Percentiles rank a stretch among this genome's conserved stretches.
Evolutionary conservation across 2,888 invertebrate species (phyloP).

Genomic region (Anoplius nigerrimus): DNA sequence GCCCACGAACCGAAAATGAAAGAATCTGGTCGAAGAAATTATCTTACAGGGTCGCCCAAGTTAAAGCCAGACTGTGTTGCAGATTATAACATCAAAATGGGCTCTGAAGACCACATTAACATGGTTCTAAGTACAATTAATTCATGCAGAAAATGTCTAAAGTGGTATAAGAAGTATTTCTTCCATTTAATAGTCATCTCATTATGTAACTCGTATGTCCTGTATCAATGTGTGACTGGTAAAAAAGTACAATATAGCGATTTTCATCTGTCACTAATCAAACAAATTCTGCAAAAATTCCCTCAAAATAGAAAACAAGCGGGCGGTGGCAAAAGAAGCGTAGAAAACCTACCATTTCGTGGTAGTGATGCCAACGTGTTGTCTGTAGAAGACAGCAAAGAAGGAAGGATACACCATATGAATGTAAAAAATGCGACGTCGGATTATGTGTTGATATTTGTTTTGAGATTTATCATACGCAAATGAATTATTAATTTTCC

Average conservation of each 20-base stretch:
- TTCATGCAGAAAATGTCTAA: constrained; percentile 25
- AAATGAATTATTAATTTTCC: constrained; percentile 19
- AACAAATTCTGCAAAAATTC: constrained; percentile 21
- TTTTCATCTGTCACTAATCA: constrained; percentile 14
- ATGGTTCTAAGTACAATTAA: constrained; percentile 10
- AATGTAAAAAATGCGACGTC: constrained; percentile 19
- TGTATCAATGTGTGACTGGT: constrained; percentile 14
- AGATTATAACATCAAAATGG: constrained; percentile 22
- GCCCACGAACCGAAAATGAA: constrained; percentile 1
- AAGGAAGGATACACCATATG: constrained; percentile 15
- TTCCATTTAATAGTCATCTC: constrained; percentile 15
- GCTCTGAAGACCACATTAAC: constrained; percentile 14
- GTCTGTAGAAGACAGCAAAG: neutral
- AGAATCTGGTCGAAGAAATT: constrained; percentile 9
- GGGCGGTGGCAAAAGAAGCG: constrained; percentile 18
- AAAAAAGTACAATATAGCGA: constrained; percentile 24
- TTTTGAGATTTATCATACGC: constrained; percentile 21
- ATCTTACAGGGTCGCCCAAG: constrained; percentile 9
- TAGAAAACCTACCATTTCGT: constrained; percentile 21
- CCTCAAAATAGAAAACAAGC: constrained; percentile 17
- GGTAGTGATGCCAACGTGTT: constrained; percentile 14
- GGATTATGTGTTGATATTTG: constrained; percentile 17
- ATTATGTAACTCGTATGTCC: constrained; percentile 10
- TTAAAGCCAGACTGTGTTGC: constrained; percentile 18
- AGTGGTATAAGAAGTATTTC: constrained; percentile 16